phyloP scores from a whole-genome alignment of 1,140 invertebrate species.

The Drosophila watanabei region DNA sequence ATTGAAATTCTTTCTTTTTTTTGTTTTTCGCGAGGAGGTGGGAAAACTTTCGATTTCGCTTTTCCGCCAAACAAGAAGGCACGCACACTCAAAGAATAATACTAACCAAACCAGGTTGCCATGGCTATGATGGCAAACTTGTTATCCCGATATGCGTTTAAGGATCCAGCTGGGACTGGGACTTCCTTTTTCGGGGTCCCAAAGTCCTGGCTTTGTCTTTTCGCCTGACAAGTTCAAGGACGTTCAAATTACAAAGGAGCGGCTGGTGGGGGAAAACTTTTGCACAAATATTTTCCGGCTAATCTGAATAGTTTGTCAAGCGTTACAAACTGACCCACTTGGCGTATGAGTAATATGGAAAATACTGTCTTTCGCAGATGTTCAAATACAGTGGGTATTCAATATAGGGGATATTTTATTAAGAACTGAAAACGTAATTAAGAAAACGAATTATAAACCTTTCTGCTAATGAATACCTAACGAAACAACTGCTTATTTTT shows the following conservation, averaged over 20 bases:
- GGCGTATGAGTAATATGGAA: constrained; percentile 45
- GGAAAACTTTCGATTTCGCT: constrained; percentile 51
- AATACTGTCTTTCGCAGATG: constrained; percentile 13
- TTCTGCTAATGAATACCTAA: not conserved
- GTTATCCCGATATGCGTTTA: constrained; percentile 67
- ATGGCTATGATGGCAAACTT: constrained; percentile 64
- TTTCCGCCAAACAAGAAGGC: constrained; percentile 15
- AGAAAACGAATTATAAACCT: not conserved
- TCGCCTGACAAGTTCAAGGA: constrained; percentile 75
- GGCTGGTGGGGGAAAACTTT: constrained; percentile 4
- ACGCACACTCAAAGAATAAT: constrained; percentile 42
- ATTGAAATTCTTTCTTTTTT: constrained; percentile 11
- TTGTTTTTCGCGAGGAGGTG: constrained; percentile 13
- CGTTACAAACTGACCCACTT: constrained; percentile 58
- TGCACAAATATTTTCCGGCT: constrained; percentile 4
- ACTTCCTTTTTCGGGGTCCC: constrained; percentile 14
- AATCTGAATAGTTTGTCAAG: constrained; percentile 43
- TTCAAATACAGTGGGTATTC: constrained; percentile 1
- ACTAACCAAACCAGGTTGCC: constrained; percentile 47
- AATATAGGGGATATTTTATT: not conserved
- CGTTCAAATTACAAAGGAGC: constrained; percentile 46
- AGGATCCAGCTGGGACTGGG: constrained; percentile 24
- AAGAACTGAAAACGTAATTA: not conserved
- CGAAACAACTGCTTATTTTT: accelerated
- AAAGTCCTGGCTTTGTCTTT: constrained; percentile 11